phyloP scores from a whole-genome alignment of 2,888 invertebrate species.

The Synergus laeviventris region DNA sequence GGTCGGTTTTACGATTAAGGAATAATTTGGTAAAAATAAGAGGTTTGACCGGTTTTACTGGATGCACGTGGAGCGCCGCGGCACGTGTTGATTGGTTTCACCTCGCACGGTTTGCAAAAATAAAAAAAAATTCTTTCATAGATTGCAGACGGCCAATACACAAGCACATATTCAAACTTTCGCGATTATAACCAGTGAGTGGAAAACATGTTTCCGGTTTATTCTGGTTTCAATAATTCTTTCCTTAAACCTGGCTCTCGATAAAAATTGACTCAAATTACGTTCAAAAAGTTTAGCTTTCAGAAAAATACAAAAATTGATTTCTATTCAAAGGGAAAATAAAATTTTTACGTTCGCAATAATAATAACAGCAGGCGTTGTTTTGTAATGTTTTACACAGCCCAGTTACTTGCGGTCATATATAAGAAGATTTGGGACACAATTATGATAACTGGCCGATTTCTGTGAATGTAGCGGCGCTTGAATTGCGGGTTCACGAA shows the following conservation, averaged over 20 bases:
- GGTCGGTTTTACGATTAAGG: slow-evolving; percentile 19
- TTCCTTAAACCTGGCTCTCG: background rate
- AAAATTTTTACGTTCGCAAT: background rate
- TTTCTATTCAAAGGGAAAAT: background rate
- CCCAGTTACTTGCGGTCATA: background rate
- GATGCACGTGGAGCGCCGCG: slow-evolving; percentile 27
- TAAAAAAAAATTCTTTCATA: slow-evolving; percentile 25
- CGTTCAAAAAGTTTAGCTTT: background rate
- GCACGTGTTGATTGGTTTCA: slow-evolving; percentile 24
- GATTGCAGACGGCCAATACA: slow-evolving; percentile 18
- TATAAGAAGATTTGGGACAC: too few relatives aligned
- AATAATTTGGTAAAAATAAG: slow-evolving; percentile 28
- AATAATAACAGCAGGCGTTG: background rate
- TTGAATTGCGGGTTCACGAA: slow-evolving; percentile 7
- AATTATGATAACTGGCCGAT: background rate
- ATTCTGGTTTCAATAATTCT: background rate
- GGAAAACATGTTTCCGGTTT: slow-evolving; percentile 22
- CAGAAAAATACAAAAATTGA: background rate
- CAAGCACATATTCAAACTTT: slow-evolving; percentile 26
- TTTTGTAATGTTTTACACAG: slow-evolving; percentile 25
- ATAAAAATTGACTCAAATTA: background rate
- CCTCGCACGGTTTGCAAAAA: background rate
- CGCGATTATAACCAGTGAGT: slow-evolving; percentile 32
- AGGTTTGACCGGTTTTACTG: slow-evolving; percentile 27
- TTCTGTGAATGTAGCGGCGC: background rate